These are phyloP conservation scores for Caenorhabditis japonica DNA, from an alignment of 2,888 invertebrate genomes.

Conservation along the genomic window DNA sequence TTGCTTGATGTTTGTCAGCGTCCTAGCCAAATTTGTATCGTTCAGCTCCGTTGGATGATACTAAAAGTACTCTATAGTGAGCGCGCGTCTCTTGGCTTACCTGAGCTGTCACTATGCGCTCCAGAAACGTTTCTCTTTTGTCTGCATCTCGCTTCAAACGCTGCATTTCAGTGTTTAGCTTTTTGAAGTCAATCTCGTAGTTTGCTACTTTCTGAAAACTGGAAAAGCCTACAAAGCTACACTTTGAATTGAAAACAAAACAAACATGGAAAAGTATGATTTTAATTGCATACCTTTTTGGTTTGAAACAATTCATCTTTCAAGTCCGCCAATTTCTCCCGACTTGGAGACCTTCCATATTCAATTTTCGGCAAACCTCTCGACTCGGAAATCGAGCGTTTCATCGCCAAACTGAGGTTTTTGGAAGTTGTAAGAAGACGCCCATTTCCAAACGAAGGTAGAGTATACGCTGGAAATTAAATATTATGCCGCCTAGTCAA, in stretches of 20 bases:
- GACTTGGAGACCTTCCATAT: conserved; percentile 43
- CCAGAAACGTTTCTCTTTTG: conserved; percentile 54
- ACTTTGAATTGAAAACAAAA: neutral
- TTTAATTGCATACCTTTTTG: conserved; percentile 54
- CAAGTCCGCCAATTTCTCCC: conserved; percentile 50
- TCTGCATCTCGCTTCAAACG: conserved; percentile 55
- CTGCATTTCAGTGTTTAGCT: conserved; percentile 50
- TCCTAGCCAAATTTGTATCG: conserved; percentile 59
- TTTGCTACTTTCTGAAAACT: conserved; percentile 40
- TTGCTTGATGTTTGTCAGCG: conserved; percentile 47
- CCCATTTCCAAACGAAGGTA: conserved; percentile 37
- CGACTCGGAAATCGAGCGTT: conserved; percentile 45
- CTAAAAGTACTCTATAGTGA: conserved; percentile 36
- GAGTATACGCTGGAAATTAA: conserved; percentile 8
- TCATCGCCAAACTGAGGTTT: conserved; percentile 22
- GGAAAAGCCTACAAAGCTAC: neutral
- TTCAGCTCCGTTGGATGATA: conserved; percentile 62
- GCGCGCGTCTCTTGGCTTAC: conserved; percentile 37
- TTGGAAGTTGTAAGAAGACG: conserved; percentile 32
- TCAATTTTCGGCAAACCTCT: conserved; percentile 34
- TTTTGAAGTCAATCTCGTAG: conserved; percentile 38
- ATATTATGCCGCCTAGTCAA: neutral
- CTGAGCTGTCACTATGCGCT: conserved; percentile 53
- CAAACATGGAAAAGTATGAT: neutral
- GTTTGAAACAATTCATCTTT: conserved; percentile 47